Percentiles rank a stretch among this genome's conserved stretches.
Conservation (phyloP, 2,888 invertebrate genomes). For the Drosophila nigricruria region DNA sequence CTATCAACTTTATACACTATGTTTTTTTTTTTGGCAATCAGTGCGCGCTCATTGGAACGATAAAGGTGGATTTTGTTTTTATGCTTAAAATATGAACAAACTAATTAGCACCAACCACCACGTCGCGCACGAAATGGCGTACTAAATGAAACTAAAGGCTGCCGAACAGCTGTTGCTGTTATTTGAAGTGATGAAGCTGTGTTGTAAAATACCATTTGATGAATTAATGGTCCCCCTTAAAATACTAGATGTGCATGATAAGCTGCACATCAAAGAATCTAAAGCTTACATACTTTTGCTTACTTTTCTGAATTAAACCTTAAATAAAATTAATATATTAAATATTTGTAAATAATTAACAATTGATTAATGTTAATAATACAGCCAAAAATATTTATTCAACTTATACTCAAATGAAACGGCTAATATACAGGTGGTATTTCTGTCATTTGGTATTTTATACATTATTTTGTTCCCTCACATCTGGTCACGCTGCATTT, state of each 20-base stretch:
- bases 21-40: constrained; percentile 22
- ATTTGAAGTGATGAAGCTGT: constrained; percentile 13
- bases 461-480: neutral
- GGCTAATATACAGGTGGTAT: neutral
- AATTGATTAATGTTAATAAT: neutral
- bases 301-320: neutral
- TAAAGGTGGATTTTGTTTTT: constrained; percentile 3
- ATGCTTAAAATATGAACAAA: constrained; percentile 19
- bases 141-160: constrained; percentile 54
- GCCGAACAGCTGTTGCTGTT: constrained; percentile 44
- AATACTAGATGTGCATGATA: neutral
- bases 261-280: neutral
- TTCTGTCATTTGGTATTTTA: constrained; percentile 5
- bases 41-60: constrained; percentile 22
- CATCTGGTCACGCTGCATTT: constrained; percentile 17
- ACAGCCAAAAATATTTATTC: neutral
- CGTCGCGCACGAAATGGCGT: constrained; percentile 63
- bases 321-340: neutral
- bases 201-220: neutral
- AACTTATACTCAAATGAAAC: neutral
- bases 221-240: constrained; percentile 30
- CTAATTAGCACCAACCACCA: constrained; percentile 14
- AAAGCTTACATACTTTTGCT: too few species aligned
- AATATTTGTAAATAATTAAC: neutral
- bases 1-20: constrained; percentile 25